Conservation (phyloP, 2,797 vertebrate species). For the Rhynchonycteris naso region DNA sequence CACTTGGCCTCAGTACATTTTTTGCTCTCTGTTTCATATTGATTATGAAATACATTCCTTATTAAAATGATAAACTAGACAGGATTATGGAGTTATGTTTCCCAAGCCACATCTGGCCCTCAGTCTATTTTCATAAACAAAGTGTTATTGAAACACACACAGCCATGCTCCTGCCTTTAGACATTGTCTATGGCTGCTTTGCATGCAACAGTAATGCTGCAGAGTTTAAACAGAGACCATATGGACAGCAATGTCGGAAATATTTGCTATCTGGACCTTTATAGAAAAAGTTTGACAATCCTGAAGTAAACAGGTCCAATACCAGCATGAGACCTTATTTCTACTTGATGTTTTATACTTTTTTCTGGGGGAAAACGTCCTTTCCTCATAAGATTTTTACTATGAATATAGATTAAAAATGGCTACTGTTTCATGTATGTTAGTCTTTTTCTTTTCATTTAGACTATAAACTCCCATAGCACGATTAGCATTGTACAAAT, state of each 20-base stretch:
- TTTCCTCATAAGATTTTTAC: conserved; percentile 14
- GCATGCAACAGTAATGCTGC: not conserved
- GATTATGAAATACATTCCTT: not conserved
- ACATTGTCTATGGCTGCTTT: not conserved
- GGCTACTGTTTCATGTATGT: not conserved
- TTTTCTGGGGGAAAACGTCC: not conserved
- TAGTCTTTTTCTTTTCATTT: not conserved
- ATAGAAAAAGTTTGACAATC: not conserved
- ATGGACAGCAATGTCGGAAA: not conserved
- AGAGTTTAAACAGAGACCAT: not conserved
- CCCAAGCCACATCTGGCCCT: not conserved
- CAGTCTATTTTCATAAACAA: not conserved
- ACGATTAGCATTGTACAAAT: not conserved
- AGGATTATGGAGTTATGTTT: not conserved
- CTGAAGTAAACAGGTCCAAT: not conserved
- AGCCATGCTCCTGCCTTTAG: not conserved
- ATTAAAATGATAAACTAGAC: not conserved
- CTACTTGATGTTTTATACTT: not conserved
- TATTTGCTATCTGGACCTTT: not conserved
- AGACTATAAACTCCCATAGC: not conserved
- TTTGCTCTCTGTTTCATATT: not conserved
- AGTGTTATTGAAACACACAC: not conserved
- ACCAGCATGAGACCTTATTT: not conserved
- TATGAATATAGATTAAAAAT: not conserved
- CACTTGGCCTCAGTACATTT: not conserved